Base-by-base conservation (phyloP, 2,113 vertebrate species). In the Alethe diademata region DNA sequence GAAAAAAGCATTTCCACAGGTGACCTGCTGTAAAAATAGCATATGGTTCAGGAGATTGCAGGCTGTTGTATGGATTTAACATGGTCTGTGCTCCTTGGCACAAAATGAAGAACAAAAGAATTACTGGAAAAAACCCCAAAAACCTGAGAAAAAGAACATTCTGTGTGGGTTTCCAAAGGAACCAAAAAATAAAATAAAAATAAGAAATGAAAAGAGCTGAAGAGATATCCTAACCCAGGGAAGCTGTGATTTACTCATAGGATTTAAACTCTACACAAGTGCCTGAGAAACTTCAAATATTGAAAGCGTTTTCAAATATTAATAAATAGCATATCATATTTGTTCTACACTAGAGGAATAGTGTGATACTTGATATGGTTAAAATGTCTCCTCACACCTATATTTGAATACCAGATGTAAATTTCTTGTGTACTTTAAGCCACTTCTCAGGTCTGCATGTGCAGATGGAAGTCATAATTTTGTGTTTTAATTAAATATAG, bases 401-500 rank as follows among this genome's bases (percentile, higher is more conserved):
- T 93, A 96, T 96, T 90, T 97, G 80, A 96, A 96, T 96, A 95
- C 72, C 93, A 97, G 93, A 92, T 96, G 73, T 94, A 95, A 92
- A 58, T 72, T 82, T 96, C 86, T 57, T 92, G 81, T 95, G 31
- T 35, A 92, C 85, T 69, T 95, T 95, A 96, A 96, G 79, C 62
- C 8, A 14, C 45, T 93, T 94, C 62, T 90, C 60, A 93, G 81
- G 91, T 75, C 91, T 71, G n/a, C 74, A 29, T 76, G 80, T 90
- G 72, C 95, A 97, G 86, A 97, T 96, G 93, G 91, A 96, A 97
- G 80, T 71, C 38, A 97, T 97, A 94, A 93, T 96, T 97, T 93
- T 92, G 61, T 90, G 72, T 90, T 97, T 97, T 96, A 98, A 97
- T 97, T 98, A 98, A 97, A 96, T 96, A 87, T 92, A 95, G 74